Evolutionary conservation across 1,140 invertebrate species (phyloP), one percentile per base, ranked within the genome.

Genomic region (Hermatobates lingyangjiaoensis): DNA sequence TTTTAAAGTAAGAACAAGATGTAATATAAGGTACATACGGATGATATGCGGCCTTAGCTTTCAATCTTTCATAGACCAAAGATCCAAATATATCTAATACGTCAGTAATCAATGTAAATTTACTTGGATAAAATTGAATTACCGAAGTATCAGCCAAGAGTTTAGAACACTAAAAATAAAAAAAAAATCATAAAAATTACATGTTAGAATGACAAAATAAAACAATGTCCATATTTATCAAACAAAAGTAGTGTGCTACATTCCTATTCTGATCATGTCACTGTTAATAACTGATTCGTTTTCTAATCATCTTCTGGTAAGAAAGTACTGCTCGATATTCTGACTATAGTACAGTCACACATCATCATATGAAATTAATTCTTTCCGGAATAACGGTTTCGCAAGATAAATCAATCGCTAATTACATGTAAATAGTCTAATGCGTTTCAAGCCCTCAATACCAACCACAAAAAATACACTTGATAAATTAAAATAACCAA

Each of bases 91-190:
- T 90, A 64, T 96, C 91, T 45, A 98, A 69, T 54, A 96, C 90
- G 64, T 97, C 92, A 40, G 89, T 94, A 39, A 97, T 84, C 1
- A 97, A 72, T 26, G 94, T 86, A 77, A 92, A 98, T 74, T 97
- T 96, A 68, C 89, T 94, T 0, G 94, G 93, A 74, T 97, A 98
- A 70, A 97, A 97, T 58, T 82, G 81, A 60, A 93, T 78, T 0
- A 86, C 88, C 55, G 77, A 80, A 15, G 83, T 85, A 63, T 95
- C 88, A 4, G 83, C 79, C 24, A 97, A 68, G 57, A 96, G 68
- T 71, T 96, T 95, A 21, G 90, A 85, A 71, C 89, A 94, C 74
- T 96, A 62, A 39, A 72, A 70, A 60, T 60, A 56, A 57, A 46
- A 59, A 52, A 56, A 51, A 40, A 45, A 7, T 44, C 10, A n/a